These are phyloP conservation scores for Coelopa pilipes DNA, from an alignment of 2,888 invertebrate species.

Conservation along the genomic window DNA sequence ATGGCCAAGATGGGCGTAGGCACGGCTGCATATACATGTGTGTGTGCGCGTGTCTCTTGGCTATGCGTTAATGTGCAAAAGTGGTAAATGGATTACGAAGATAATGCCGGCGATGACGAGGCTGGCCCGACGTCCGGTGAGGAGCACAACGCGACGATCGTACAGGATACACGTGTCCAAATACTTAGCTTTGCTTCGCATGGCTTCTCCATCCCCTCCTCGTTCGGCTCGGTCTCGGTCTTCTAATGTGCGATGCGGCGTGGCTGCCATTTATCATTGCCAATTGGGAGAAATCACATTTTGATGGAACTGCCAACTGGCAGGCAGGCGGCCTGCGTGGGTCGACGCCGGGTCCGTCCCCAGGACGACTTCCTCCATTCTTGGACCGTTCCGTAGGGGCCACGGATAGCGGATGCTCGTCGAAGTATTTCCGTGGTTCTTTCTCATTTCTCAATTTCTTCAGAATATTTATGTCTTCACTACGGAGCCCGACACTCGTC, in stretches of 20 bases:
- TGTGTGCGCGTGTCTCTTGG: conserved; percentile 11
- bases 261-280: conserved; percentile 40
- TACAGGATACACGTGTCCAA: too few relatives aligned
- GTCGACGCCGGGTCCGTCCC: neutral
- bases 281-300: conserved; percentile 34
- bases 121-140: neutral
- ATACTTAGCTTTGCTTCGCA: too few relatives aligned
- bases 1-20: neutral
- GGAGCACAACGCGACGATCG: neutral
- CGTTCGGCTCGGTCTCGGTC: neutral
- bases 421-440: neutral
- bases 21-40: neutral
- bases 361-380: too few relatives aligned
- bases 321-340: too few relatives aligned
- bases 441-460: neutral
- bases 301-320: too few relatives aligned
- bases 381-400: too few relatives aligned
- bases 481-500: too few relatives aligned
- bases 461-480: conserved; percentile 2
- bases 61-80: conserved; percentile 45
- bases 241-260: conserved; percentile 39
- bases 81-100: conserved; percentile 43
- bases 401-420: neutral
- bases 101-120: conserved; percentile 30
- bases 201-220: neutral